phyloP scores from a whole-genome alignment of 2,888 invertebrate species.

The Diarsia mendica region DNA sequence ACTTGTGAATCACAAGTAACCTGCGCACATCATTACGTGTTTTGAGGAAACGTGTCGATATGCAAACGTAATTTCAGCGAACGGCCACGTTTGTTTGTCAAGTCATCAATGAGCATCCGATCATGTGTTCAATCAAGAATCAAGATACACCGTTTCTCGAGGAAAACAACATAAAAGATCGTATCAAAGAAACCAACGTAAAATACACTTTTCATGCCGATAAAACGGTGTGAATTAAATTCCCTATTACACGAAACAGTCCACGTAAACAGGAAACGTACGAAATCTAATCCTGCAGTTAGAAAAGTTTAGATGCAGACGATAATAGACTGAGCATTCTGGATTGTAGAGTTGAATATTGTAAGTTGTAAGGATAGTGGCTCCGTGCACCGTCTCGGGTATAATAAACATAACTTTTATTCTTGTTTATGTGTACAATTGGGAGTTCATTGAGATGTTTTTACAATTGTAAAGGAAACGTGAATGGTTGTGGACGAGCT shows the following conservation, averaged over 20 bases:
- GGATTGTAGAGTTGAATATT: conserved; percentile 47
- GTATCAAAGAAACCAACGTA: conserved; percentile 63
- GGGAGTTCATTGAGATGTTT: conserved; percentile 65
- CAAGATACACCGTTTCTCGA: conserved; percentile 32
- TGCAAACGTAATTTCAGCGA: conserved; percentile 49
- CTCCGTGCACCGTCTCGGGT: conserved; percentile 25
- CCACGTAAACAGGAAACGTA: conserved; percentile 64
- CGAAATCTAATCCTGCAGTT: conserved; percentile 60
- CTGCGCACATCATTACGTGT: conserved; percentile 9
- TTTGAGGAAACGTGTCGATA: conserved; percentile 36
- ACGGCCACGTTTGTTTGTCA: conserved; percentile 49
- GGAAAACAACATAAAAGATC: conserved; percentile 57
- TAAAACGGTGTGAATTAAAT: conserved; percentile 62
- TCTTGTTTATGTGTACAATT: conserved; percentile 63
- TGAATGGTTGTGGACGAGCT: conserved; percentile 45
- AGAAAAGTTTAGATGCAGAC: conserved; percentile 23
- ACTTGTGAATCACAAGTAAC: conserved; percentile 19
- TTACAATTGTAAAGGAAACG: conserved; percentile 54
- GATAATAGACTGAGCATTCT: conserved; percentile 41
- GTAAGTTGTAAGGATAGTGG: neutral
- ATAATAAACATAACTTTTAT: conserved; percentile 62
- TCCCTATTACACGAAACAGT: conserved; percentile 51
- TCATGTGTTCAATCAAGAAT: conserved; percentile 50
- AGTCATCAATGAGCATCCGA: conserved; percentile 59
- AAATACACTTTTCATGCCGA: conserved; percentile 59